Evolutionary conservation across 2,113 vertebrate genomes (phyloP).

Genomic region (Talpa occidentalis): DNA sequence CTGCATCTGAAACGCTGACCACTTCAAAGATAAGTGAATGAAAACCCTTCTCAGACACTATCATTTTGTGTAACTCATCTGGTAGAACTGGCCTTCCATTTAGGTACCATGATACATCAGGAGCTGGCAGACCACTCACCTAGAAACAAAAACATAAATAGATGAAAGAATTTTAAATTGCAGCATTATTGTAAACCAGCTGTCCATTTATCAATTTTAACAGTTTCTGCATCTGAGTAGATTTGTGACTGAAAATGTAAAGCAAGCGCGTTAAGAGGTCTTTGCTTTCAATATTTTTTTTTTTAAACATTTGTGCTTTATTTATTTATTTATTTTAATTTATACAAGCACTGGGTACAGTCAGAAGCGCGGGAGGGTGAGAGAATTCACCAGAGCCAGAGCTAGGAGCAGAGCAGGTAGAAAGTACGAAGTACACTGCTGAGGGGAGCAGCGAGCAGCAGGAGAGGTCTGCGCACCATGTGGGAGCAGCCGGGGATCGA

Average conservation of each 20-base stretch:
- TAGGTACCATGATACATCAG: constrained; percentile 95
- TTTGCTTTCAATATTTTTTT: constrained; percentile 11
- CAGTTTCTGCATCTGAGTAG: neutral
- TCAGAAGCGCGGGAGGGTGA: no score
- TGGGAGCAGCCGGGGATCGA: no score
- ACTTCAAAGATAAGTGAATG: constrained; percentile 98
- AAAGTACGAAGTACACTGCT: no score
- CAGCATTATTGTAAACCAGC: neutral
- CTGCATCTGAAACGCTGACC: constrained; percentile 93
- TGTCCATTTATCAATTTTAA: constrained; percentile 29
- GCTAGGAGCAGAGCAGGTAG: no score
- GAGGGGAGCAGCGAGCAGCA: no score
- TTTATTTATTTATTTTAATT: no score
- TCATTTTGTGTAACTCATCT: constrained; percentile 97
- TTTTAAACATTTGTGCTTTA: no score
- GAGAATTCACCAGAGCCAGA: no score
- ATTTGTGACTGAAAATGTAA: constrained; percentile 45
- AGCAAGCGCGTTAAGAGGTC: constrained; percentile 30
- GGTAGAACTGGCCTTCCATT: constrained; percentile 94
- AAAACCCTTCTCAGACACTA: constrained; percentile 96
- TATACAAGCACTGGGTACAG: no score
- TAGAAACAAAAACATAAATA: constrained; percentile 77
- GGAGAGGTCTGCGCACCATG: no score
- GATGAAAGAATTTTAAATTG: constrained; percentile 28
- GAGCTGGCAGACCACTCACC: constrained; percentile 94